These are phyloP conservation scores for Didymodactylos carnosus DNA, from an alignment of 2,888 invertebrate genomes.

Conservation along the genomic window DNA sequence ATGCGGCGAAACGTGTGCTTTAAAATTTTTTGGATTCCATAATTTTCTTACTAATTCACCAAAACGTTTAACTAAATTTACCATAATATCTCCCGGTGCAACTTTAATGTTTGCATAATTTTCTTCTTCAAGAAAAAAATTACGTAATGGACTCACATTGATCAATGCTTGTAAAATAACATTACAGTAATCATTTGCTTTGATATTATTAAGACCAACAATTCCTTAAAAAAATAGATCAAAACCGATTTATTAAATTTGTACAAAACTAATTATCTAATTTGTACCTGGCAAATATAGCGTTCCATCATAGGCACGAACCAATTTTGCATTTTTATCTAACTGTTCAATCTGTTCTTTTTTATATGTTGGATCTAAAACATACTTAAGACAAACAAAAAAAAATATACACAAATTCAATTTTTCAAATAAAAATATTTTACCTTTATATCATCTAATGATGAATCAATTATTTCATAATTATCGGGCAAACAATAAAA, in stretches of 20 bases:
- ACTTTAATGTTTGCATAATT: slow-evolving; percentile 45
- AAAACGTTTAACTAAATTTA: slow-evolving; percentile 41
- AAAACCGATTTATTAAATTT: too few species aligned
- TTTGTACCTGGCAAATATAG: slow-evolving; percentile 77
- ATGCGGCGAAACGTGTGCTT: slow-evolving; percentile 96
- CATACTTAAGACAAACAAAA: slow-evolving; percentile 53
- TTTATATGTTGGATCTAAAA: slow-evolving; percentile 84
- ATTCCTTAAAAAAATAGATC: too few species aligned
- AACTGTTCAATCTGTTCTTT: slow-evolving; percentile 57
- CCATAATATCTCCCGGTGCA: slow-evolving; percentile 6
- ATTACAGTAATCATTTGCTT: slow-evolving; percentile 98
- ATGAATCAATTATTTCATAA: slow-evolving; percentile 89
- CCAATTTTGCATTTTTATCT: slow-evolving; percentile 61
- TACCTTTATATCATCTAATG: slow-evolving; percentile 74
- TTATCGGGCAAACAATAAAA: slow-evolving; percentile 98
- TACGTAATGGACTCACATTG: slow-evolving; percentile 75
- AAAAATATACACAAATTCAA: not conserved
- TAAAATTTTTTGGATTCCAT: slow-evolving; percentile 97
- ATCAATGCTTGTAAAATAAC: slow-evolving; percentile 78
- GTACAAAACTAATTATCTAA: not conserved
- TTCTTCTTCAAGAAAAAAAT: slow-evolving; percentile 79
- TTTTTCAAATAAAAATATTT: too few species aligned
- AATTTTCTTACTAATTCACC: slow-evolving; percentile 86
- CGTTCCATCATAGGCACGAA: slow-evolving; percentile 81
- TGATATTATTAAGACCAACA: slow-evolving; percentile 93